Evolutionary conservation across 2,888 invertebrate species (phyloP).

Genomic region (Rhingia rostrata): DNA sequence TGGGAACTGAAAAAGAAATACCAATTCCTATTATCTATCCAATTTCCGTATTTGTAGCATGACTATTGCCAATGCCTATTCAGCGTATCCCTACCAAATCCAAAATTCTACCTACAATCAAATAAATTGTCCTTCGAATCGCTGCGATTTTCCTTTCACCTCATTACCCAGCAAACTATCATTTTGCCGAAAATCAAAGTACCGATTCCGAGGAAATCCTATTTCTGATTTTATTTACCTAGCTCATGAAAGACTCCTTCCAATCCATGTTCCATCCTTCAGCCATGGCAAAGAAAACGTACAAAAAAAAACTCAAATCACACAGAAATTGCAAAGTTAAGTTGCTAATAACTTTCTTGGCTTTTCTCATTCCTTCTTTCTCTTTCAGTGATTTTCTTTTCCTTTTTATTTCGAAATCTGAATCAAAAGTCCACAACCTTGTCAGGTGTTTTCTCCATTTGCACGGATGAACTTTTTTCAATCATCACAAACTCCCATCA

Average conservation of each 20-base stretch:
- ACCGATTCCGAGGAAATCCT: constrained; percentile 1
- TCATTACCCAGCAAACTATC: constrained; percentile 23
- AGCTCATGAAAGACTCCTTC: constrained; percentile 24
- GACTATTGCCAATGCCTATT: too few species aligned
- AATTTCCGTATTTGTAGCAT: too few species aligned
- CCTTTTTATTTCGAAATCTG: not conserved
- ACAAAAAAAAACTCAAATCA: constrained; percentile 17
- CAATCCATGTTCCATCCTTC: not conserved
- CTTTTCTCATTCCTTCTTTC: constrained; percentile 5
- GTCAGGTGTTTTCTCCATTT: constrained; percentile 45
- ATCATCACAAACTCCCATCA: constrained; percentile 52
- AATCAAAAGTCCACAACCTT: constrained; percentile 34
- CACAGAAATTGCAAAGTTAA: constrained; percentile 48
- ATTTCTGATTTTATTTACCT: constrained; percentile 39
- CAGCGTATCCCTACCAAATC: too few species aligned
- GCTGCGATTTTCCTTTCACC: constrained; percentile 12
- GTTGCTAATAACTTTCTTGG: constrained; percentile 49
- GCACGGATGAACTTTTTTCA: constrained; percentile 48
- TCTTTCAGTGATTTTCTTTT: constrained; percentile 3
- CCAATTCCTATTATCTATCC: too few species aligned
- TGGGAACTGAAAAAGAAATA: too few species aligned
- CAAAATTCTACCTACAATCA: not conserved
- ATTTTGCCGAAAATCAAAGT: constrained; percentile 8
- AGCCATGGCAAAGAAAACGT: not conserved
- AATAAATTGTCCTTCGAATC: constrained; percentile 24